Base-by-base conservation (phyloP, 2,113 vertebrate genomes). In the Desmodus rotundus region DNA sequence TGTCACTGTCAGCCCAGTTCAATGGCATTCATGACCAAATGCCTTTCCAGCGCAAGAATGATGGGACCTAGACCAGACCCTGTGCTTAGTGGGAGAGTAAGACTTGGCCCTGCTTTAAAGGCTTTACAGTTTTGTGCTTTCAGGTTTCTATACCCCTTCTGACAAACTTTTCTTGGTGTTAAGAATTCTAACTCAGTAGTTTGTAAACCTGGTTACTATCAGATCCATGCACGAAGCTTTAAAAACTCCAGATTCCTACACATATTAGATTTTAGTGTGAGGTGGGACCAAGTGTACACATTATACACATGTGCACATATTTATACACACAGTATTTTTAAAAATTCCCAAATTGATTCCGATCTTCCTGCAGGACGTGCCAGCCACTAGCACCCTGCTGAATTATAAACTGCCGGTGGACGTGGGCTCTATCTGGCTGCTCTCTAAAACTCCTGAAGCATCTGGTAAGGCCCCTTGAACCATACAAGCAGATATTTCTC, bases 11-110 rank as follows among this genome's bases (percentile, higher is more conserved):
- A 72, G 41, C 5, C 6, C 43, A n/a, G 6, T 1, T 76, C 20
- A 50, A 19, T 1, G 24, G 45, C 50, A 26, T 17, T 84, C 11
- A 16, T 1, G 24, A 76, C 12, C 0, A 2, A 80, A 81, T 2
- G 8, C 43, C 54, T 81, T 65, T 22, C 14, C 14, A 15, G 15
- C 26, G 8, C 67, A 58, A 0, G 5, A 14, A 16, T 2, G 19
- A 13, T 0, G 3, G 31, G 61, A 15, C 19, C 5, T 1, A 2
- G 0, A 10, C 15, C 24, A 38, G 11, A 36, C 4, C 1, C n/a
- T 24, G 50, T 0, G 11, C 5, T 2, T 0, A 8, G 0, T 19
- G 45, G 26, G 11, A 47, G 43, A n/a, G 28, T 26, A 15, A 43
- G 50, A 41, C 33, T 24, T 2, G 36, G 67, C 15, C 15, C 52